Percentiles rank a stretch among this genome's conserved stretches.
phyloP scores from a whole-genome alignment of 2,113 vertebrate species.

The Pterocles gutturalis region DNA sequence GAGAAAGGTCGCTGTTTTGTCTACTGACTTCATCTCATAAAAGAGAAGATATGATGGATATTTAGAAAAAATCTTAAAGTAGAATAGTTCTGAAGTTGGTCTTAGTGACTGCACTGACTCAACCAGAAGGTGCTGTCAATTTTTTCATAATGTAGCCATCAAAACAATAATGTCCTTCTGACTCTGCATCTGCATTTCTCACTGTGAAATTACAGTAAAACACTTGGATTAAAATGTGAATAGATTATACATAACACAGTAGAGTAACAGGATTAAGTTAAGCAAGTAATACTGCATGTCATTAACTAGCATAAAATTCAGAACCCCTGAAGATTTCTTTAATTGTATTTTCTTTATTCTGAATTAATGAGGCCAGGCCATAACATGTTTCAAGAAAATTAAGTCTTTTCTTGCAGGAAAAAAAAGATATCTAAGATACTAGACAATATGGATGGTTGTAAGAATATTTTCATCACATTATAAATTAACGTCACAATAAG shows the following conservation, averaged over 20 bases:
- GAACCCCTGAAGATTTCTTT: constrained; percentile 70
- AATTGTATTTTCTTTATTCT: constrained; percentile 72
- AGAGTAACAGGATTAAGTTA: constrained; percentile 66
- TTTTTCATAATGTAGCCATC: neutral
- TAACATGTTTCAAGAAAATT: constrained; percentile 73
- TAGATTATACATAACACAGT: constrained; percentile 20
- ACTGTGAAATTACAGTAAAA: constrained; percentile 18
- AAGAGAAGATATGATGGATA: neutral
- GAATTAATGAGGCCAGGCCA: constrained; percentile 73
- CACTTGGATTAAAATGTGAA: constrained; percentile 12
- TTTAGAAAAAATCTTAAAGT: neutral
- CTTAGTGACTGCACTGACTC: neutral
- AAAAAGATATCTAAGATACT: neutral
- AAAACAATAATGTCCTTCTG: neutral
- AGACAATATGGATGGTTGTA: neutral
- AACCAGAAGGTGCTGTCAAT: neutral
- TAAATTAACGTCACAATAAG: neutral
- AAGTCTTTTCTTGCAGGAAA: constrained; percentile 64
- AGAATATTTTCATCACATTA: constrained; percentile 21
- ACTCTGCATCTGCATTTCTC: constrained; percentile 4
- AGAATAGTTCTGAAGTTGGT: neutral
- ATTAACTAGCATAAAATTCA: constrained; percentile 69
- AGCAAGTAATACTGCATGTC: constrained; percentile 42
- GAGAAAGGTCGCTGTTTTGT: neutral
- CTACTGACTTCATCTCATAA: neutral